Evolutionary conservation across 2,797 vertebrate genomes (phyloP).

Genomic region (Sebastes trivittatus): DNA sequence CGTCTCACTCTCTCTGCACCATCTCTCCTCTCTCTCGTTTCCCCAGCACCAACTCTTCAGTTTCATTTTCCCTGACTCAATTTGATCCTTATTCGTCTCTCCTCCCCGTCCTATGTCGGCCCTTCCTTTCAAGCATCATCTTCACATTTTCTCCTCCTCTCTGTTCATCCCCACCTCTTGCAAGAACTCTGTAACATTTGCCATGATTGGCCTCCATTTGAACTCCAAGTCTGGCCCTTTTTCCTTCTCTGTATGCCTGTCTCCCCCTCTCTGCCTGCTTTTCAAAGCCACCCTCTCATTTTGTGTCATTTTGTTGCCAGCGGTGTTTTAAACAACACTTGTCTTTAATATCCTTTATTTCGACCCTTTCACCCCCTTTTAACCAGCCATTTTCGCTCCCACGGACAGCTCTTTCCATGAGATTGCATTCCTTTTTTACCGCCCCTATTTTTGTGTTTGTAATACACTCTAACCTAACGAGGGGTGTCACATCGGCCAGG

Average conservation of each 20-base stretch:
- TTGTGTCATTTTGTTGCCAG: conserved; percentile 26
- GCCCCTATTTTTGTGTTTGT: conserved; percentile 21
- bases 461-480: conserved; percentile 29
- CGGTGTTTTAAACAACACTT: conserved; percentile 35
- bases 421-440: conserved; percentile 34
- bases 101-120: background rate
- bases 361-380: conserved; percentile 24
- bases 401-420: conserved; percentile 28
- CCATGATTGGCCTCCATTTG: conserved; percentile 45
- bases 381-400: conserved; percentile 38
- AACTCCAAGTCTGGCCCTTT: conserved; percentile 44
- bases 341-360: conserved; percentile 53
- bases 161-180: conserved; percentile 3
- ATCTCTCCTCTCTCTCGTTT: background rate
- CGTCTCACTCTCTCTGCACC: background rate
- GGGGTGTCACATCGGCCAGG: background rate
- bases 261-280: conserved; percentile 12
- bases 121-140: conserved; percentile 16
- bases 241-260: conserved; percentile 11
- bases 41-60: background rate
- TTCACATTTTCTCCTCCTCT: conserved; percentile 20
- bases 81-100: conserved; percentile 38
- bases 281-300: conserved; percentile 31
- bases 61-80: conserved; percentile 32
- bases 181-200: background rate